phyloP scores from a whole-genome alignment of 2,113 vertebrate genomes.

The Theristicus caerulescens region DNA sequence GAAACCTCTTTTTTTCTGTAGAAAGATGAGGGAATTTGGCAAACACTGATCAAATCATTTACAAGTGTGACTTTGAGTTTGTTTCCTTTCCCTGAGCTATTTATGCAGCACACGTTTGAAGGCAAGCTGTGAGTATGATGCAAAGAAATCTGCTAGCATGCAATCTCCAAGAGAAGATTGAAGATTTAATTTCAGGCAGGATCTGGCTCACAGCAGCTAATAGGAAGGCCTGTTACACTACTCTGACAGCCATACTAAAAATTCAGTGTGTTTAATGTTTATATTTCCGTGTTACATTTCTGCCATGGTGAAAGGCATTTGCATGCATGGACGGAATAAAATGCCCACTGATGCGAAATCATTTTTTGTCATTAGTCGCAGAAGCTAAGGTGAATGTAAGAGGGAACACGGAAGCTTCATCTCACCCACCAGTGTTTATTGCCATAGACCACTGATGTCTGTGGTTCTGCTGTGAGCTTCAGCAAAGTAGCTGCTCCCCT shows the following conservation, averaged over 20 bases:
- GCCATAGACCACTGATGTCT: neutral
- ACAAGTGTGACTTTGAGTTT: conserved; percentile 4
- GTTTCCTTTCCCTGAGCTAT: conserved; percentile 36
- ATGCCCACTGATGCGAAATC: neutral
- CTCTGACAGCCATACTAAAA: neutral
- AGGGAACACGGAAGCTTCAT: neutral
- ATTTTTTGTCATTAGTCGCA: neutral
- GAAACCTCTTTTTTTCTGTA: neutral
- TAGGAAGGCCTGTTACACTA: neutral
- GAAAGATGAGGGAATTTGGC: conserved; percentile 1
- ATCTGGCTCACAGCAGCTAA: neutral
- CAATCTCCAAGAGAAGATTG: neutral
- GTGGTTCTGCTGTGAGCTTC: neutral
- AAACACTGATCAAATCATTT: conserved; percentile 21
- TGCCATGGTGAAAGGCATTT: neutral
- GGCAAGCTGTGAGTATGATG: conserved; percentile 15
- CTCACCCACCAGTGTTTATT: neutral
- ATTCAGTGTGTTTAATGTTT: neutral
- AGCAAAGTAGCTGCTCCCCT: neutral
- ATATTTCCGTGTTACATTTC: neutral
- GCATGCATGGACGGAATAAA: neutral
- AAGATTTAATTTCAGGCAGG: conserved; percentile 4
- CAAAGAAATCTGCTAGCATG: conserved; percentile 24
- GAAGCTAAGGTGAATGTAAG: neutral
- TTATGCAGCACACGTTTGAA: conserved; percentile 6